Percentiles rank a stretch among this genome's conserved stretches.
Evolutionary conservation across 2,797 vertebrate genomes (phyloP).

Genomic region (Thunnus albacares): DNA sequence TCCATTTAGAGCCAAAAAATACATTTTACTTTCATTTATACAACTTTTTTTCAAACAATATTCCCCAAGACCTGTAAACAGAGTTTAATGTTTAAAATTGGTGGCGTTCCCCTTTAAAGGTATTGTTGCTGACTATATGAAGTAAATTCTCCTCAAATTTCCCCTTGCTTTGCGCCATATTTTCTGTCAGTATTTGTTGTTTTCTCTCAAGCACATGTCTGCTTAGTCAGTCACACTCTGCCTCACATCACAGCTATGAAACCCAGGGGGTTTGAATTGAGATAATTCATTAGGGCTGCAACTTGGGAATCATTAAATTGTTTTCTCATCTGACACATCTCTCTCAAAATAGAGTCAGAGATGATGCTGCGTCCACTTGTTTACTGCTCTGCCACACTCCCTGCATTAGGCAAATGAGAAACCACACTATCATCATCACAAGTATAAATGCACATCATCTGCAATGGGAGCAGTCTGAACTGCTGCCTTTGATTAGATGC

Average conservation of each 20-base stretch:
- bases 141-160: background rate
- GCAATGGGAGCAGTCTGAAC: conserved; percentile 27
- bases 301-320: conserved; percentile 11
- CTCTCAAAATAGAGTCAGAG: background rate
- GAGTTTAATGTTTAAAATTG: background rate
- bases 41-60: too few species aligned
- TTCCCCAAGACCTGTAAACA: background rate
- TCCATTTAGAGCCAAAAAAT: too few species aligned
- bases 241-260: conserved; percentile 18
- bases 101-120: background rate
- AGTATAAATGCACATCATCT: conserved; percentile 33
- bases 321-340: background rate
- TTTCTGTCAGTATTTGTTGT: conserved; percentile 10
- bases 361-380: conserved; percentile 4
- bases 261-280: conserved; percentile 47
- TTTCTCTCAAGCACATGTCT: background rate
- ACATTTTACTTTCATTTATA: too few species aligned
- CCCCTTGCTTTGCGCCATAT: background rate
- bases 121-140: background rate
- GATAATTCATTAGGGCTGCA: background rate
- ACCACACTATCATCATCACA: conserved; percentile 37
- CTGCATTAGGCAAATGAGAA: conserved; percentile 43
- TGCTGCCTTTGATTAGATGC: conserved; percentile 62
- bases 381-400: conserved; percentile 18
- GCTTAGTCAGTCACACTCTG: conserved; percentile 41